Percentiles rank a stretch among this genome's conserved stretches.
These are phyloP conservation scores for Benthosema pterotum DNA, from an alignment of 2,797 vertebrate genomes.

Conservation along the genomic window DNA sequence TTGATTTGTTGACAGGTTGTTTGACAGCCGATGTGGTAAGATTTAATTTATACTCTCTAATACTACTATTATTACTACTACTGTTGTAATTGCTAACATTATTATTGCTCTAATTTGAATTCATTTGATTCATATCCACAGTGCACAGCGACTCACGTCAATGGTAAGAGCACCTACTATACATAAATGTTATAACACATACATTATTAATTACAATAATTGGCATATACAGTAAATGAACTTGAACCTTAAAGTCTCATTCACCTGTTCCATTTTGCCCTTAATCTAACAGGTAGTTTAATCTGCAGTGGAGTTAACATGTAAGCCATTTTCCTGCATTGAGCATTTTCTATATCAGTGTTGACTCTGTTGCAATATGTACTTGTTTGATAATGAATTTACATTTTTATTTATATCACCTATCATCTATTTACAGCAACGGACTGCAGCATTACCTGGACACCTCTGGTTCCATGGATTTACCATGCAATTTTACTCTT, in stretches of 20 bases:
- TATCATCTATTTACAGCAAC: constrained; percentile 56
- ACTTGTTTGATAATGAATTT: neutral
- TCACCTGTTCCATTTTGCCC: neutral
- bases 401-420: neutral
- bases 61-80: neutral
- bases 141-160: constrained; percentile 63
- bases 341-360: too few species aligned
- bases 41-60: constrained; percentile 1
- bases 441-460: constrained; percentile 38
- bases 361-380: too few species aligned
- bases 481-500: constrained; percentile 58
- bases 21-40: constrained; percentile 59
- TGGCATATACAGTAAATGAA: too few species aligned
- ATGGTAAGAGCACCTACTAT: constrained; percentile 62
- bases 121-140: constrained; percentile 29
- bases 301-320: constrained; percentile 65
- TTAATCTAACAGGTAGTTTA: constrained; percentile 47
- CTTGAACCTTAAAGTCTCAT: neutral
- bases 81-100: neutral
- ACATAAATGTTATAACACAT: too few species aligned
- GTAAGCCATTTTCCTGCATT: constrained; percentile 38
- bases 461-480: neutral
- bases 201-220: too few species aligned
- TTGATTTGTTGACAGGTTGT: constrained; percentile 56
- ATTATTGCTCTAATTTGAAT: neutral